Conservation (phyloP, 2,888 invertebrate genomes). For the Apoda limacodes region DNA sequence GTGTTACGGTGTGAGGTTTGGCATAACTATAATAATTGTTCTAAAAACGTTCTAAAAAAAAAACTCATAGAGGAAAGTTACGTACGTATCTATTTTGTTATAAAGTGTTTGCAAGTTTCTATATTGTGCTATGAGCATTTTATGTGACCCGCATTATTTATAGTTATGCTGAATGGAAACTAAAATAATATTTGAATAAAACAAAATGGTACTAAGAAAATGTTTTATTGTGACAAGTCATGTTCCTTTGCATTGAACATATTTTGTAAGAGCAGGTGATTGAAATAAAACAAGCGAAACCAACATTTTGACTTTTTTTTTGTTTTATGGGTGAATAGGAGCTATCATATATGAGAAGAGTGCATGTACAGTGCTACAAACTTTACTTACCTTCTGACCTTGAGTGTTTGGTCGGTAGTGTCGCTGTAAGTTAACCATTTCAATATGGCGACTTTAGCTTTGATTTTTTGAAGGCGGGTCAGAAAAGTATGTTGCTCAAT, state of each 20-base stretch:
- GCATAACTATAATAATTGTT: constrained; percentile 68
- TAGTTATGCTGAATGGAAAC: constrained; percentile 69
- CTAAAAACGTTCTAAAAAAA: constrained; percentile 50
- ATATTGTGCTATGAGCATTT: constrained; percentile 70
- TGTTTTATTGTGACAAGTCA: constrained; percentile 70
- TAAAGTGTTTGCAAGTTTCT: constrained; percentile 70
- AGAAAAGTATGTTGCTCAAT: too few species aligned
- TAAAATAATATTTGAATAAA: constrained; percentile 68
- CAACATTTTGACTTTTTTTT: constrained; percentile 24
- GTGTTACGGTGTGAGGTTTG: constrained; percentile 65
- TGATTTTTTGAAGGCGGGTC: too few species aligned
- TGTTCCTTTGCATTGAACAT: constrained; percentile 72
- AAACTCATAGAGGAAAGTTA: constrained; percentile 65
- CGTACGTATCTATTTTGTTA: constrained; percentile 71
- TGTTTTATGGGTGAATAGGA: constrained; percentile 44
- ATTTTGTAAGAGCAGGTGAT: constrained; percentile 71
- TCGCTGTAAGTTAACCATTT: too few species aligned
- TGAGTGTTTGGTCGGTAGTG: too few species aligned
- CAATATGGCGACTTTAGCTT: too few species aligned
- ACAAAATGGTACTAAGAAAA: constrained; percentile 70
- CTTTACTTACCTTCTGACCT: too few species aligned
- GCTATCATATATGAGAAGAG: constrained; percentile 14
- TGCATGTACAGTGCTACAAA: too few species aligned
- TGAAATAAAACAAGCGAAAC: constrained; percentile 71
- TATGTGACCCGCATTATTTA: constrained; percentile 68